Percentiles rank a stretch among this genome's conserved stretches.
Evolutionary conservation across 2,888 invertebrate species (phyloP).

Genomic region (Agrochola circellaris): DNA sequence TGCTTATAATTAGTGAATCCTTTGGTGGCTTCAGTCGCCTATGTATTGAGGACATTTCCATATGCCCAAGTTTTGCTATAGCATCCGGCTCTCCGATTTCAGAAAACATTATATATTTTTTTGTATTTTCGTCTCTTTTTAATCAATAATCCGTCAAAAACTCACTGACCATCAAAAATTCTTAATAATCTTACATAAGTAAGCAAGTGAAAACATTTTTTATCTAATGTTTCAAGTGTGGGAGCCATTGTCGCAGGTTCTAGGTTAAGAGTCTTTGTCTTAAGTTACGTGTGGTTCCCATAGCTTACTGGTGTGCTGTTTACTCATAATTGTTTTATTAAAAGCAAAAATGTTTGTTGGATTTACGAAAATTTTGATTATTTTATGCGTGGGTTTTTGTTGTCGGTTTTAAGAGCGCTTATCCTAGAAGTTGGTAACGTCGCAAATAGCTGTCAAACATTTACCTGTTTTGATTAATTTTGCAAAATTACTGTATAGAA

Average conservation of each 20-base stretch:
- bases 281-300: slow-evolving; percentile 73
- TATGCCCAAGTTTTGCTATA: neutral
- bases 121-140: neutral
- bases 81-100: neutral
- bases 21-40: neutral
- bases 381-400: neutral
- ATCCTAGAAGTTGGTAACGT: too few relatives aligned
- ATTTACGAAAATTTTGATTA: slow-evolving; percentile 36
- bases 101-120: neutral
- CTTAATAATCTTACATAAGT: slow-evolving; percentile 78
- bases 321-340: slow-evolving; percentile 62
- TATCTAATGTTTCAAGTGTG: slow-evolving; percentile 85
- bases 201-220: slow-evolving; percentile 80
- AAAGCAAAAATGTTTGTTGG: slow-evolving; percentile 47
- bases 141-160: neutral
- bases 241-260: slow-evolving; percentile 80
- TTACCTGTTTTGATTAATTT: too few relatives aligned
- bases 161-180: slow-evolving; percentile 62
- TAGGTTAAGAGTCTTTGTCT: slow-evolving; percentile 84
- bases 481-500: too few relatives aligned
- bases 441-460: too few relatives aligned
- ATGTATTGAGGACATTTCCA: neutral
- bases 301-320: slow-evolving; percentile 73
- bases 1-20: accelerated
- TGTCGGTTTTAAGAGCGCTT: neutral